Conservation (phyloP, 2,888 invertebrate genomes). For the Stenodera caucasica region DNA sequence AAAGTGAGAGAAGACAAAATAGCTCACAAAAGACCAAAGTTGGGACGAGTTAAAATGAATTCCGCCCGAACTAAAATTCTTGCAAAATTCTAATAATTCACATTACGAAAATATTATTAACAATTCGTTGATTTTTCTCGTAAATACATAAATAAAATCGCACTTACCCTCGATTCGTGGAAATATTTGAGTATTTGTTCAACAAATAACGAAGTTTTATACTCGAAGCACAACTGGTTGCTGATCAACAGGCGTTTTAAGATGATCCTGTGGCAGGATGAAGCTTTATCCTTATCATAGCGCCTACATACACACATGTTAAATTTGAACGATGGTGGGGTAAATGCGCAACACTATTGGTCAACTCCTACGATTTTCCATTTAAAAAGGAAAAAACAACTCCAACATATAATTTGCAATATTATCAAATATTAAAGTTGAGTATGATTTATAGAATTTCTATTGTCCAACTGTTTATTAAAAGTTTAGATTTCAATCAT, state of each 20-base stretch:
- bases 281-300: slow-evolving; percentile 43
- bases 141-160: too few relatives aligned
- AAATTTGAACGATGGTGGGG: slow-evolving; percentile 18
- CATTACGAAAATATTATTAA: too few relatives aligned
- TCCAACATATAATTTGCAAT: too few relatives aligned
- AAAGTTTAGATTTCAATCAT: slow-evolving; percentile 14
- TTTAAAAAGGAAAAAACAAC: slow-evolving; percentile 17
- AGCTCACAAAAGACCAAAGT: too few relatives aligned
- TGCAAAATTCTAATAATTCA: too few relatives aligned
- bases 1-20: too few relatives aligned
- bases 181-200: too few relatives aligned
- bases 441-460: neutral
- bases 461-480: slow-evolving; percentile 16
- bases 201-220: neutral
- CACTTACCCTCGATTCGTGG: too few relatives aligned
- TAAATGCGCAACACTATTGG: slow-evolving; percentile 15
- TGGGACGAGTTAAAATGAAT: too few relatives aligned
- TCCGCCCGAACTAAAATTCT: too few relatives aligned
- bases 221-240: slow-evolving; percentile 29
- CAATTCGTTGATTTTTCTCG: too few relatives aligned
- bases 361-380: slow-evolving; percentile 18
- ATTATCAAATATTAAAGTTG: too few relatives aligned
- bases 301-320: slow-evolving; percentile 39
- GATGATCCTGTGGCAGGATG: slow-evolving; percentile 39
- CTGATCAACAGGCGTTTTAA: slow-evolving; percentile 42